phyloP scores from a whole-genome alignment of 2,797 vertebrate species.

The Pachyuromys duprasi region DNA sequence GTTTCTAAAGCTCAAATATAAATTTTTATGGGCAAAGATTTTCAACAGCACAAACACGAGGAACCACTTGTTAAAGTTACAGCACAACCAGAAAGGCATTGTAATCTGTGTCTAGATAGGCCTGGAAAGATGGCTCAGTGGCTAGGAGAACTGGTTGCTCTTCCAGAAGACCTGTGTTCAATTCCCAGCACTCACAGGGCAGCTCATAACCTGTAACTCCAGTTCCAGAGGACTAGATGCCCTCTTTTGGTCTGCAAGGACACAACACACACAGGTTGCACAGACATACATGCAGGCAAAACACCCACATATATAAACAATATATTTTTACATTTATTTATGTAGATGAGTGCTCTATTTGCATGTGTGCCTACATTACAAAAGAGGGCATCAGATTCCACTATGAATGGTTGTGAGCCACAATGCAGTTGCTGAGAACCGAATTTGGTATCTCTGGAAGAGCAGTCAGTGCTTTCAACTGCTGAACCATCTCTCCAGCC shows the following conservation, averaged over 20 bases:
- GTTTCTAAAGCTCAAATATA: not conserved
- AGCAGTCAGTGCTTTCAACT: too few species aligned
- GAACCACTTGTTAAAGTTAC: not conserved
- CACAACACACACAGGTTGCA: not conserved
- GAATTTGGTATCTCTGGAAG: too few species aligned
- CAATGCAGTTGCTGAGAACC: too few species aligned
- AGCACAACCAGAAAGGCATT: not conserved
- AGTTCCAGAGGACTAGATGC: not conserved
- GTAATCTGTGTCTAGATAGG: not conserved
- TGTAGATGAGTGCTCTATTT: too few species aligned
- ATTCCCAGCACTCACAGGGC: not conserved
- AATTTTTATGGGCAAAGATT: conserved; percentile 23
- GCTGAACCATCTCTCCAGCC: too few species aligned
- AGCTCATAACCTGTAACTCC: not conserved
- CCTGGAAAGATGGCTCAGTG: not conserved
- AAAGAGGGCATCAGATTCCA: too few species aligned
- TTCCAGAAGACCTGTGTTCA: not conserved
- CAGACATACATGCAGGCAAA: not conserved
- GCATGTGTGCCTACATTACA: too few species aligned
- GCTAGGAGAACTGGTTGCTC: not conserved
- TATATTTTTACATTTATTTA: not conserved
- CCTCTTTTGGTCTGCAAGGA: not conserved
- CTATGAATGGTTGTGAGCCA: too few species aligned
- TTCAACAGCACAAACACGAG: conserved; percentile 34
- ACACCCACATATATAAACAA: not conserved